A percentile compares a stretch with the other conserved stretches of the same genome.
Conservation (phyloP, 2,888 invertebrate genomes). For the Abscondita cerata region DNA sequence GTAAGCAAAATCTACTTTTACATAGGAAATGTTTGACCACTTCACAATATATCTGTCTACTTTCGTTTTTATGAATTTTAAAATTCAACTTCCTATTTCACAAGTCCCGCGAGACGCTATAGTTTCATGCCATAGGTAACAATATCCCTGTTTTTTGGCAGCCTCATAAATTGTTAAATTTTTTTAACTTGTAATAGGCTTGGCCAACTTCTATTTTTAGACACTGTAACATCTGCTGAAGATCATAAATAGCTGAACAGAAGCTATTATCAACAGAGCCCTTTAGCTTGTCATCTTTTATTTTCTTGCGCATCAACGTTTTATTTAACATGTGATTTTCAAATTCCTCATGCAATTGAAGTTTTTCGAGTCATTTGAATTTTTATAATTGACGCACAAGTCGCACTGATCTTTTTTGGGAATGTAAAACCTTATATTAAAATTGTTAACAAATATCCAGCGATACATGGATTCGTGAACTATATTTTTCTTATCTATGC, state of each 20-base stretch:
- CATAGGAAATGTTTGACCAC: no score
- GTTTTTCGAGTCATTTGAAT: neutral
- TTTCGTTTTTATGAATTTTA: neutral
- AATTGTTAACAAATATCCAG: neutral
- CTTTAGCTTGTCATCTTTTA: neutral
- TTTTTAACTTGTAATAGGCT: slow-evolving; percentile 1
- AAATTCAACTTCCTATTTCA: neutral
- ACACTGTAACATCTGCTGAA: slow-evolving; percentile 2
- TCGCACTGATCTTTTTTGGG: neutral
- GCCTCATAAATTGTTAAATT: slow-evolving; percentile 3
- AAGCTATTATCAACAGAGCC: neutral
- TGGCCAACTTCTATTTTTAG: slow-evolving; percentile 3
- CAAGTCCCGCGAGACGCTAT: no score
- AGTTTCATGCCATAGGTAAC: no score
- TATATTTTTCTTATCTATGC: neutral
- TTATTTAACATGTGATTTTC: neutral
- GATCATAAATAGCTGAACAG: neutral
- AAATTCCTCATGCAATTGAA: neutral
- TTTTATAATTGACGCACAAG: neutral
- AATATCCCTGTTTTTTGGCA: no score
- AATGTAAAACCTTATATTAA: neutral
- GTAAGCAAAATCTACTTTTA: neutral
- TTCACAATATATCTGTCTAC: no score
- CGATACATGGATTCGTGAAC: neutral
- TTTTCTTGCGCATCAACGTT: neutral